These are phyloP conservation scores for Sycophila texana DNA, from an alignment of 2,888 invertebrate genomes.

Conservation along the genomic window DNA sequence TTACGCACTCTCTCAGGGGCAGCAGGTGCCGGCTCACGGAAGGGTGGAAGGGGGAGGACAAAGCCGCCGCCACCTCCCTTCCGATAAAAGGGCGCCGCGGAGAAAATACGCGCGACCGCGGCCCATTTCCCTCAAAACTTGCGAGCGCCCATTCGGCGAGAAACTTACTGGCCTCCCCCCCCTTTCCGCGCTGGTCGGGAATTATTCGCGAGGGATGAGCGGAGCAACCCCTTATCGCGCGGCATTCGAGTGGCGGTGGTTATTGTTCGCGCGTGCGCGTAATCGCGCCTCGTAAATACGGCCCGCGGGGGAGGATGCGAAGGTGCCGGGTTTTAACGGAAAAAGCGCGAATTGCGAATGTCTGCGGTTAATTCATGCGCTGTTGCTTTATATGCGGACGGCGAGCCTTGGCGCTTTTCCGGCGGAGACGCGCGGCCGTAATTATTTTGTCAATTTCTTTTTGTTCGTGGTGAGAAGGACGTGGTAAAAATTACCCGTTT, in stretches of 20 bases:
- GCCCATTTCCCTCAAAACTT: slow-evolving; percentile 42
- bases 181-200: slow-evolving; percentile 12
- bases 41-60: neutral
- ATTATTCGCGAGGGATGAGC: slow-evolving; percentile 42
- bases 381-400: slow-evolving; percentile 8
- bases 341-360: no score
- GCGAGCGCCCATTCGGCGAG: slow-evolving; percentile 37
- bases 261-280: neutral
- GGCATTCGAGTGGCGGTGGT: neutral
- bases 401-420: neutral
- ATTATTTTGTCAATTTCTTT: neutral
- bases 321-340: no score
- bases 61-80: slow-evolving; percentile 8
- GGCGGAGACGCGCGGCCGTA: slow-evolving; percentile 1
- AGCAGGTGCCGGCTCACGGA: neutral
- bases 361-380: neutral
- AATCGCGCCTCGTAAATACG: neutral
- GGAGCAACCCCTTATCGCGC: neutral
- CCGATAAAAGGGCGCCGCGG: slow-evolving; percentile 52
- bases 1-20: neutral
- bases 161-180: slow-evolving; percentile 31
- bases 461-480: no score
- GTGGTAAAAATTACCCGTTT: no score
- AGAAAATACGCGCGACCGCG: slow-evolving; percentile 30
- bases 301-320: neutral